phyloP scores from a whole-genome alignment of 2,888 invertebrate species.

The Stramonita haemastoma region DNA sequence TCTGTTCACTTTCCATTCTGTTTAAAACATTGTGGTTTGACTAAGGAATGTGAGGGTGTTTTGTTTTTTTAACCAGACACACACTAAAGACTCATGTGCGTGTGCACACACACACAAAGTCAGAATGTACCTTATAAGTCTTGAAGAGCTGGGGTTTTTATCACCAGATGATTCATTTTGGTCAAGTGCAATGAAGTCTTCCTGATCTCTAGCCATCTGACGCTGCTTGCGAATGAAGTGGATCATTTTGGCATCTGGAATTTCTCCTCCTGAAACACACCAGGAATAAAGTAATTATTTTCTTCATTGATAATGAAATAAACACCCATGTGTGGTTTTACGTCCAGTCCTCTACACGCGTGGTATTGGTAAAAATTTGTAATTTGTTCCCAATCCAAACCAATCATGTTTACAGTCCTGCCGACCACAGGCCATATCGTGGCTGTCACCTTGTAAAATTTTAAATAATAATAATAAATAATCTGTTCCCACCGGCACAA shows the following conservation, averaged over 20 bases:
- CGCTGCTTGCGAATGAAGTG: slow-evolving; percentile 96
- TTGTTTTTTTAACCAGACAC: no score
- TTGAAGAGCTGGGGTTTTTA: slow-evolving; percentile 77
- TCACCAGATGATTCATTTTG: slow-evolving; percentile 73
- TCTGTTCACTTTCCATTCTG: no score
- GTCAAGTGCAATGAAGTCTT: slow-evolving; percentile 82
- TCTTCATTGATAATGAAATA: background rate
- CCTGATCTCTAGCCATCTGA: slow-evolving; percentile 93
- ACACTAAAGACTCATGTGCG: no score
- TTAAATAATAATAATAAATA: no score
- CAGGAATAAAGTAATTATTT: background rate
- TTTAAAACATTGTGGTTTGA: no score
- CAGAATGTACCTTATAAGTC: slow-evolving; percentile 82
- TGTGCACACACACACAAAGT: background rate
- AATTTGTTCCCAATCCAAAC: no score
- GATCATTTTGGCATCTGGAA: slow-evolving; percentile 98
- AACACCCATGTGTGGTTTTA: background rate
- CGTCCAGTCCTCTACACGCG: background rate
- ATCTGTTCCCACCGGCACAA: no score
- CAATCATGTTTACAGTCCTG: no score
- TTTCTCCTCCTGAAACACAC: slow-evolving; percentile 84
- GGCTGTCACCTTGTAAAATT: no score
- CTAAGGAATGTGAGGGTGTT: no score
- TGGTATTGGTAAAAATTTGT: no score
- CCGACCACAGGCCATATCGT: no score